Evolutionary conservation across 2,888 invertebrate genomes (phyloP).

Genomic region (Phortica okadai): DNA sequence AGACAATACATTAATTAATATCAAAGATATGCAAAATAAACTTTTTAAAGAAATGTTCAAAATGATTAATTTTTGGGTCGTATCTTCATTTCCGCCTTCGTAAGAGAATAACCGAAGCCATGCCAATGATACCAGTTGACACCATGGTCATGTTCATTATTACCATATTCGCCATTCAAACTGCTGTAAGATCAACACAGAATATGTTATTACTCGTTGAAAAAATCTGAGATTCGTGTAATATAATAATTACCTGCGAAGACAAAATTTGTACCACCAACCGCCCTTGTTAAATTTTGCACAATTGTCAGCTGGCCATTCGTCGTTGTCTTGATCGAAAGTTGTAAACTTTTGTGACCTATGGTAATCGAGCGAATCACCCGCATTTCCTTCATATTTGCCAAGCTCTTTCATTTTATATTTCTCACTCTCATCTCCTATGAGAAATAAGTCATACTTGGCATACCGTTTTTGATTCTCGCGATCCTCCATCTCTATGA

Average conservation of each 20-base stretch:
- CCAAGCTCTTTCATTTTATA: constrained; percentile 19
- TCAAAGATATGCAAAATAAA: too few relatives aligned
- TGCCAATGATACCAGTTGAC: too few relatives aligned
- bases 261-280: constrained; percentile 7
- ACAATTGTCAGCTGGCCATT: neutral
- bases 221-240: too few relatives aligned
- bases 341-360: constrained; percentile 9
- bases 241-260: neutral
- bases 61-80: too few relatives aligned
- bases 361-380: neutral
- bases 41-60: too few relatives aligned
- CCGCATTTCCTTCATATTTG: neutral
- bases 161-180: too few relatives aligned
- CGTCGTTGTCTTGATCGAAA: constrained; percentile 14
- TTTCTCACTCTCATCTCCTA: constrained; percentile 14
- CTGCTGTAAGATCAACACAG: too few relatives aligned
- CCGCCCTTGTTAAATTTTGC: neutral
- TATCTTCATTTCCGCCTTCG: too few relatives aligned
- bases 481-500: constrained; percentile 18
- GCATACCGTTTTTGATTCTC: neutral
- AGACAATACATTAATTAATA: too few relatives aligned
- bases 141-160: too few relatives aligned
- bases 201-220: too few relatives aligned
- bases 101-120: too few relatives aligned
- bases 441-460: constrained; percentile 11